Evolutionary conservation across 2,888 invertebrate genomes (phyloP).

Genomic region (Dusona sp.): DNA sequence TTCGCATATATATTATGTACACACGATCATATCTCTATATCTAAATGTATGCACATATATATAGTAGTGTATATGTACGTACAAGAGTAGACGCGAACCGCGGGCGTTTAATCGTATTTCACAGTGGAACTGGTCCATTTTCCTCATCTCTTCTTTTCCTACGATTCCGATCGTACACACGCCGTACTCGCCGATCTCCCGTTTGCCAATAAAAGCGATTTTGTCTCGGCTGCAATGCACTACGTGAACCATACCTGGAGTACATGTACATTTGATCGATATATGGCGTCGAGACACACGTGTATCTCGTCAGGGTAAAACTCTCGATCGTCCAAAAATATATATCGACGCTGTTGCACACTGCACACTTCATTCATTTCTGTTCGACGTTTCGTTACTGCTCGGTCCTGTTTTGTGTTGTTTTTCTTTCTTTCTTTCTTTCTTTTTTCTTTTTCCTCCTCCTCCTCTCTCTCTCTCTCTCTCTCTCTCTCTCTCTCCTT

Average conservation of each 20-base stretch:
- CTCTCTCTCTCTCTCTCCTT: slow-evolving; percentile 19
- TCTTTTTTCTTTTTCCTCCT: slow-evolving; percentile 26
- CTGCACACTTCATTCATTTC: slow-evolving; percentile 53
- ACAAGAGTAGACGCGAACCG: slow-evolving; percentile 24
- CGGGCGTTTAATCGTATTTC: slow-evolving; percentile 76
- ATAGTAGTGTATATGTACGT: slow-evolving; percentile 29
- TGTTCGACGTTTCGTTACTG: slow-evolving; percentile 45
- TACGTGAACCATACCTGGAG: neutral
- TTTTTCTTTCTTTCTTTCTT: slow-evolving; percentile 40
- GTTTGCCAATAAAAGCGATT: slow-evolving; percentile 43
- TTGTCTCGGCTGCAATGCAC: slow-evolving; percentile 14
- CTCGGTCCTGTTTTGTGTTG: slow-evolving; percentile 23
- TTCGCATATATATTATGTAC: slow-evolving; percentile 23
- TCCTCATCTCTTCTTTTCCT: slow-evolving; percentile 54
- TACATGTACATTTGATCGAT: slow-evolving; percentile 3
- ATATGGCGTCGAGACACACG: slow-evolving; percentile 20
- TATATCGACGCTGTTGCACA: slow-evolving; percentile 65
- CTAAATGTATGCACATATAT: neutral
- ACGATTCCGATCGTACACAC: slow-evolving; percentile 33
- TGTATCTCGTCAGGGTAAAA: slow-evolving; percentile 49
- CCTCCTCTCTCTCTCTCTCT: slow-evolving; percentile 9
- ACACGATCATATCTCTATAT: slow-evolving; percentile 30
- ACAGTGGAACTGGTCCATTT: slow-evolving; percentile 72
- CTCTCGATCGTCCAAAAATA: slow-evolving; percentile 62
- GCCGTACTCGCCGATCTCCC: neutral